phyloP scores from a whole-genome alignment of 1,140 invertebrate species.

The Palaemon carinicauda region DNA sequence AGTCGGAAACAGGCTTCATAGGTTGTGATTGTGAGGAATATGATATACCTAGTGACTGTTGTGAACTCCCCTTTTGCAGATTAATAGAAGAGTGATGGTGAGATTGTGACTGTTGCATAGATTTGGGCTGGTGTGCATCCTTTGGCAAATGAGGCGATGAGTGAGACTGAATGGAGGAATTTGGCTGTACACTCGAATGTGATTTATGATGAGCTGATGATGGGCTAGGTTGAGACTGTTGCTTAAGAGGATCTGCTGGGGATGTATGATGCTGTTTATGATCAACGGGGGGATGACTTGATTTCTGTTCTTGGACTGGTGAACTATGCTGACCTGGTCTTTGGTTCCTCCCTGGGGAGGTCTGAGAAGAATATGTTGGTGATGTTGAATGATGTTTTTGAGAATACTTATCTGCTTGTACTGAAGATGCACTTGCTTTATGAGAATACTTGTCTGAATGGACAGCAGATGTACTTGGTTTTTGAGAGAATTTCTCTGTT shows the following conservation, averaged over 20 bases:
- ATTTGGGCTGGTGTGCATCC: conserved; percentile 18
- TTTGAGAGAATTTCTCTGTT: no score
- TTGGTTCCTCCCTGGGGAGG: no score
- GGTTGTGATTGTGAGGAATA: conserved; percentile 13
- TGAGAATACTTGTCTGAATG: no score
- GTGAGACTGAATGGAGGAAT: conserved; percentile 10
- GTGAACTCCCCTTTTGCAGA: conserved; percentile 17
- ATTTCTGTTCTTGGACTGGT: not conserved
- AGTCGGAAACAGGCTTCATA: not conserved
- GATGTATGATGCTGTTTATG: not conserved
- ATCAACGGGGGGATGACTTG: not conserved
- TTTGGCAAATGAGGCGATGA: conserved; percentile 20
- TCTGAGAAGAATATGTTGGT: no score
- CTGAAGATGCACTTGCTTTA: no score
- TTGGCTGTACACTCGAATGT: not conserved
- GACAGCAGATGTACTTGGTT: no score
- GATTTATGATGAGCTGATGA: not conserved
- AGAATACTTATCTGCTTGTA: no score
- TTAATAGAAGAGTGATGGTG: conserved; percentile 14
- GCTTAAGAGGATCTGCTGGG: not conserved
- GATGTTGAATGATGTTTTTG: no score
- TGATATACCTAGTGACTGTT: not conserved
- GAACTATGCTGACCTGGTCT: no score
- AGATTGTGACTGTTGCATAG: conserved; percentile 37
- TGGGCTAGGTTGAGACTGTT: not conserved